A percentile compares a stretch with the other conserved stretches of the same genome.
Evolutionary conservation across 1,140 invertebrate genomes (phyloP).

Genomic region (Drosophila sturtevanti): DNA sequence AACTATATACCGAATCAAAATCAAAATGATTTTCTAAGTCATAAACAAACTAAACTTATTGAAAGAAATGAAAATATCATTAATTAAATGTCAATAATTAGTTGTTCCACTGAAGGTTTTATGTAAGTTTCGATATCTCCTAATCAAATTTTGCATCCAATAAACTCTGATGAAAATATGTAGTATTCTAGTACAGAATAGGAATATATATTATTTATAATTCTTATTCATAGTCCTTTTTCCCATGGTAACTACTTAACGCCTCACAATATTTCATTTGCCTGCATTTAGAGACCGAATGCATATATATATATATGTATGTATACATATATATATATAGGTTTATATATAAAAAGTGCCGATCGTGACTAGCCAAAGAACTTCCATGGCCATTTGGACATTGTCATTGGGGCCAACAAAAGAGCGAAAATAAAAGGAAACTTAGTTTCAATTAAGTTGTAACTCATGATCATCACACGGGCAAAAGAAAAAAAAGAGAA

Average conservation of each 20-base stretch:
- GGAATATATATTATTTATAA: background rate
- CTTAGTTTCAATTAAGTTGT: constrained; percentile 80
- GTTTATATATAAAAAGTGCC: constrained; percentile 61
- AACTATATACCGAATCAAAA: too few species aligned
- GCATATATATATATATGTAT: background rate
- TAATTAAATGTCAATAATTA: too few species aligned
- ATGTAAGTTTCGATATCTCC: too few species aligned
- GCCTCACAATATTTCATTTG: constrained; percentile 74
- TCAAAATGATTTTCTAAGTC: too few species aligned
- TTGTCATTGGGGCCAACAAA: constrained; percentile 27
- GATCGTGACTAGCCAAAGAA: constrained; percentile 67
- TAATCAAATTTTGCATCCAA: too few species aligned
- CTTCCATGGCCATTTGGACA: constrained; percentile 23
- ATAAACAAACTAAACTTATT: too few species aligned
- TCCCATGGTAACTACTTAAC: constrained; percentile 71
- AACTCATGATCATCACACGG: constrained; percentile 57
- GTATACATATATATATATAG: constrained; percentile 64
- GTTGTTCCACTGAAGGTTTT: too few species aligned
- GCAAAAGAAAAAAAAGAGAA: background rate
- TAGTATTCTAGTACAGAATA: too few species aligned
- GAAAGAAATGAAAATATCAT: too few species aligned
- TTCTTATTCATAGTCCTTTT: constrained; percentile 39
- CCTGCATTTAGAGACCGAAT: background rate
- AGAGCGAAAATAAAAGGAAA: constrained; percentile 34
- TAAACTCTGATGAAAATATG: too few species aligned